Evolutionary conservation across 1,140 invertebrate genomes (phyloP).

Genomic region (Apis dorsata): DNA sequence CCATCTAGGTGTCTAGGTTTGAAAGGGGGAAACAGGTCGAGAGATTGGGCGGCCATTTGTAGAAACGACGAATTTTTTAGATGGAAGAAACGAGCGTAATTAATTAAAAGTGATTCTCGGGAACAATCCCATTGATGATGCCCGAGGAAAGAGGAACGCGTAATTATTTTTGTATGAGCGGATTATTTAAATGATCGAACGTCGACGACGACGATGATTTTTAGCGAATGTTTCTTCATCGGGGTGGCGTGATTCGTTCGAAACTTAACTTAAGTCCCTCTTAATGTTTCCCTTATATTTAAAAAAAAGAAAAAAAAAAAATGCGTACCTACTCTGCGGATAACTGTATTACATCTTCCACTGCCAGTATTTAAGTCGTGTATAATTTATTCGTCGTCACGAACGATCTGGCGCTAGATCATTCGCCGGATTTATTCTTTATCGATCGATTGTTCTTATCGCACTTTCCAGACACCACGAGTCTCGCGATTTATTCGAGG

Average conservation of each 20-base stretch:
- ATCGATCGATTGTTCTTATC: slow-evolving; percentile 25
- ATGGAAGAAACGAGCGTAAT: background rate
- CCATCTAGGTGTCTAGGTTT: background rate
- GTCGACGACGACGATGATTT: slow-evolving; percentile 44
- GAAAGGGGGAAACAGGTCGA: background rate
- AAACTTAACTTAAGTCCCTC: slow-evolving; percentile 47
- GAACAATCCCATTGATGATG: background rate
- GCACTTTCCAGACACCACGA: slow-evolving; percentile 3
- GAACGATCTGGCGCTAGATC: background rate
- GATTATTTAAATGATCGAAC: slow-evolving; percentile 56
- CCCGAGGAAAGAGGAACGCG: slow-evolving; percentile 35
- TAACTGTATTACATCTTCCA: slow-evolving; percentile 62
- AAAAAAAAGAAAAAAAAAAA: background rate
- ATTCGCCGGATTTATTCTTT: slow-evolving; percentile 9
- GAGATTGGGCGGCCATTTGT: slow-evolving; percentile 7
- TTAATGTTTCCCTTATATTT: slow-evolving; percentile 59
- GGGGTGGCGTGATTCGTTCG: slow-evolving; percentile 53
- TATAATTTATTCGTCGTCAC: slow-evolving; percentile 52
- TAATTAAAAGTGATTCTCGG: slow-evolving; percentile 22
- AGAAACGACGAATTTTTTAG: slow-evolving; percentile 41
- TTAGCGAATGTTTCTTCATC: slow-evolving; percentile 51
- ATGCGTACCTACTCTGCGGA: slow-evolving; percentile 50
- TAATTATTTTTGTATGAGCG: slow-evolving; percentile 67
- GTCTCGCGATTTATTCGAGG: background rate
- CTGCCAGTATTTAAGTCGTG: slow-evolving; percentile 67